phyloP scores from a whole-genome alignment of 2,113 vertebrate species.

The Typhlomys cinereus region DNA sequence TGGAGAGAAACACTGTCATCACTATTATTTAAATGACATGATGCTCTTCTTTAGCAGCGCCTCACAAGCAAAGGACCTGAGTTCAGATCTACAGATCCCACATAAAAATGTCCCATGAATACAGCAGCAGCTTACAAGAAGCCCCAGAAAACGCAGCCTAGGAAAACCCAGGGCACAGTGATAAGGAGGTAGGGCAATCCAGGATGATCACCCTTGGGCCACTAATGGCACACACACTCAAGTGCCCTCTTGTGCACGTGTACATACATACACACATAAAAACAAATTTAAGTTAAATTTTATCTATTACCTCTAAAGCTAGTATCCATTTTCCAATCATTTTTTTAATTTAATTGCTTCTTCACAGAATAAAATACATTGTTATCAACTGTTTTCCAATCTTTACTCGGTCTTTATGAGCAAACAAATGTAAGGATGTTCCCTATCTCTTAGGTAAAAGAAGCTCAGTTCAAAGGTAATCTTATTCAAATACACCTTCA shows the following conservation, averaged over 20 bases:
- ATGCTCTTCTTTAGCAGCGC: not conserved
- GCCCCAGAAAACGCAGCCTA: too few species aligned
- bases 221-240: too few species aligned
- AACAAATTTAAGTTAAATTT: not conserved
- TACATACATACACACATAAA: too few species aligned
- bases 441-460: not conserved
- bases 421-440: not conserved
- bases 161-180: too few species aligned
- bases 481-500: not conserved
- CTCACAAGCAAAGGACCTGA: too few species aligned
- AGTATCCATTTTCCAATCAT: not conserved
- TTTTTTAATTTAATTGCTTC: conserved; percentile 26
- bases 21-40: not conserved
- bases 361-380: not conserved
- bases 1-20: not conserved
- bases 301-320: not conserved
- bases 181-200: too few species aligned
- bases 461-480: not conserved
- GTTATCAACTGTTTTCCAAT: conserved; percentile 5
- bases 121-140: too few species aligned
- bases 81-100: too few species aligned
- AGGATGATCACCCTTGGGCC: too few species aligned
- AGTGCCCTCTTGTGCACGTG: too few species aligned
- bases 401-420: not conserved
- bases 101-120: too few species aligned